A percentile compares a stretch with the other conserved stretches of the same genome.
Evolutionary conservation across 2,888 invertebrate genomes (phyloP).

Genomic region (Tiphia femorata): DNA sequence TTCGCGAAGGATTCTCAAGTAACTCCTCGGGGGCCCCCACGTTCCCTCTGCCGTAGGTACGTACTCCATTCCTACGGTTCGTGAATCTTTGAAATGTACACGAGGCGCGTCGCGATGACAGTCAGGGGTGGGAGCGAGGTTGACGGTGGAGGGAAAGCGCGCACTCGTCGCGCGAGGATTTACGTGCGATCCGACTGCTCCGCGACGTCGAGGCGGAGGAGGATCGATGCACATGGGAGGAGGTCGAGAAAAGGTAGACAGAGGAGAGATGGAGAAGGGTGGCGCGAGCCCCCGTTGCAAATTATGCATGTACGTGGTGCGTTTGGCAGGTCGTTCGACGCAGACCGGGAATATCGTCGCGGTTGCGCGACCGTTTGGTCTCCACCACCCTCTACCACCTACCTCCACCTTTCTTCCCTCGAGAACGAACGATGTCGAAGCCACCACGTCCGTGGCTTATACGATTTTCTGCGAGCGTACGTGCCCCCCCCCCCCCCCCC

Average conservation of each 20-base stretch:
- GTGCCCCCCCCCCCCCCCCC: no score
- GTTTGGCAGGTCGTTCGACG: slow-evolving; percentile 10
- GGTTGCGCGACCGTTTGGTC: no score
- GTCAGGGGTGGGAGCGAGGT: background rate
- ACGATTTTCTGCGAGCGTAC: slow-evolving; percentile 7
- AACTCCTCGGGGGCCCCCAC: background rate
- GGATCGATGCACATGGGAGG: background rate
- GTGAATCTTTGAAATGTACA: background rate
- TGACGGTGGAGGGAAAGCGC: background rate
- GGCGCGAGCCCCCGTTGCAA: background rate
- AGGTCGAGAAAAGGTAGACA: background rate
- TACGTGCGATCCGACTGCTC: slow-evolving; percentile 1
- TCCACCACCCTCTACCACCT: no score
- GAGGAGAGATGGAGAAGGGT: background rate
- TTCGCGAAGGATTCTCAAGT: no score
- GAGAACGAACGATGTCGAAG: background rate
- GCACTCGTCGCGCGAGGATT: background rate
- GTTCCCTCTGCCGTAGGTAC: background rate
- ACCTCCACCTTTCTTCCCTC: no score
- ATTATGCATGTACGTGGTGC: slow-evolving; percentile 15
- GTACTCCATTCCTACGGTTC: background rate
- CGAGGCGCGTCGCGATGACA: background rate
- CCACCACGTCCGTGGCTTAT: background rate
- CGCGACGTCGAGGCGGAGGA: background rate
- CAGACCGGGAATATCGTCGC: slow-evolving; percentile 2